Evolutionary conservation across 2,113 vertebrate species (phyloP), one percentile per base, ranked within the genome.

Genomic region (Mobula birostris): DNA sequence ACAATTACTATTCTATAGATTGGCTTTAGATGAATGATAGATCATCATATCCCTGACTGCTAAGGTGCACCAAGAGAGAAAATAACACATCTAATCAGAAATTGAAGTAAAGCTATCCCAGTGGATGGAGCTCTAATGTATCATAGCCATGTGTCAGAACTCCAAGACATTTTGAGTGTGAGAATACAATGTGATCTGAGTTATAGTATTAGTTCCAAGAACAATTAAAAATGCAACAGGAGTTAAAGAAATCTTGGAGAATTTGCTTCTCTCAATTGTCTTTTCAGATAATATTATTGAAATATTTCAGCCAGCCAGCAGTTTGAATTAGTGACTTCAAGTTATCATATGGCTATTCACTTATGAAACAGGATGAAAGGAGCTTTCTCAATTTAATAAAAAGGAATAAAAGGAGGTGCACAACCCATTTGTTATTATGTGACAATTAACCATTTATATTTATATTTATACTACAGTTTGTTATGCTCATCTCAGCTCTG

Each of bases 21-120:
- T 48, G 48, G 48, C 48, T 74, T 93, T 74, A 93, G 91, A 76
- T 93, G 48, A 76, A 93, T 56, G 68, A 72, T 14, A 48, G 29
- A 12, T n/a, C 66, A 74, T 72, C 19, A n/a, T 36, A 72, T 74
- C 91, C 8, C 40, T 74, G 36, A 76, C 68, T 27, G 70, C 68
- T 27, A 70, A 74, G 74, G 91, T 72, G 68, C 91, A 93, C 66
- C 56, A 24, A 93, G 32, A 29, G 40, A 32, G 36, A 76, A 93
- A 76, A 76, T 93, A 93, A 93, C 91, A 48, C 27, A 27, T 72
- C 91, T 74, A 74, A 74, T 76, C 91, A 40, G 68, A 93, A 93
- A 93, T 76, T 93, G 68, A 93, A 70, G 36, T 74, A 21, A 56
- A 93, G 11, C 36, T 93, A 48, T 74, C 24, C 74, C 90, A 72